These are phyloP conservation scores for Macrotus californicus DNA, from an alignment of 2,113 vertebrate genomes.

Conservation along the genomic window DNA sequence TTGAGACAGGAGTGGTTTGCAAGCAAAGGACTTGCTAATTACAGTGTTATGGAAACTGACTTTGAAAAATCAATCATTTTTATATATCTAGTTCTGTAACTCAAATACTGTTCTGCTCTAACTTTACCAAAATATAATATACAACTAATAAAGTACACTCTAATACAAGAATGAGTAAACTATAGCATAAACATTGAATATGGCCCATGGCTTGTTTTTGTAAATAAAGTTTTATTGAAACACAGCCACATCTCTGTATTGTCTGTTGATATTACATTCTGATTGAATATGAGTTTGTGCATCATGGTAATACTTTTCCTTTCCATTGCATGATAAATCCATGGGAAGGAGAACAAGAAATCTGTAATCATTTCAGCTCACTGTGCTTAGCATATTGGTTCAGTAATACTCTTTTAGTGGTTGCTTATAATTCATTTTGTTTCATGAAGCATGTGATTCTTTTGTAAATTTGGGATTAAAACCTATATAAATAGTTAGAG, in stretches of 20 bases:
- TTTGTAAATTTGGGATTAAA: neutral
- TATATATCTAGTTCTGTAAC: neutral
- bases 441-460: neutral
- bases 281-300: neutral
- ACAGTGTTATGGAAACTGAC: neutral
- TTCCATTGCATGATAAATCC: neutral
- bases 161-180: neutral
- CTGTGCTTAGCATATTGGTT: neutral
- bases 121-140: neutral
- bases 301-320: neutral
- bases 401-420: neutral
- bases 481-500: neutral
- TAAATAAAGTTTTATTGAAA: constrained; percentile 10
- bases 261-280: neutral
- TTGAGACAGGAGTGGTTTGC: neutral
- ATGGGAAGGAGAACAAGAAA: neutral
- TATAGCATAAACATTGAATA: neutral
- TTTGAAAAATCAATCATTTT: neutral
- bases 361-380: neutral
- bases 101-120: neutral
- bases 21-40: constrained; percentile 21
- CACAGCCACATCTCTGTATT: neutral
- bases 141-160: neutral
- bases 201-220: neutral
- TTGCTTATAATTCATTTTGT: neutral